Evolutionary conservation across 1,140 invertebrate genomes (phyloP).

Genomic region (Diorhabda sublineata): DNA sequence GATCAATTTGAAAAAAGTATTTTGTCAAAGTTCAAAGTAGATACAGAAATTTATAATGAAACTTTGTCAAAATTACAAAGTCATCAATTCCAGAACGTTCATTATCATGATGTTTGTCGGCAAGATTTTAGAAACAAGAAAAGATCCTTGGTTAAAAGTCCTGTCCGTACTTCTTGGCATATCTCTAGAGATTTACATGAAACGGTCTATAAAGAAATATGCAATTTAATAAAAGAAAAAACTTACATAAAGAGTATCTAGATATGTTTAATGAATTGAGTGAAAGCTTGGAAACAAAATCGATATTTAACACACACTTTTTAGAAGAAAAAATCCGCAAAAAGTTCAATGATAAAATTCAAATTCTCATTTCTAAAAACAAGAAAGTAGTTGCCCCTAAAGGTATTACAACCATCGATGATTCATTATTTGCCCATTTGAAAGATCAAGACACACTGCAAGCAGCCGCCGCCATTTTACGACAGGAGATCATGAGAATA

Average conservation of each 20-base stretch:
- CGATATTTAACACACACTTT: constrained; percentile 21
- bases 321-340: constrained; percentile 27
- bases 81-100: constrained; percentile 1
- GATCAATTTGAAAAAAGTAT: not conserved
- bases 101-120: too few species aligned
- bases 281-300: constrained; percentile 9
- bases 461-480: constrained; percentile 29
- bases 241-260: constrained; percentile 4
- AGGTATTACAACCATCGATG: constrained; percentile 27
- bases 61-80: constrained; percentile 20
- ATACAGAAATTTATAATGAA: constrained; percentile 21
- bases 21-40: constrained; percentile 16
- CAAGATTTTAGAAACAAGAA: constrained; percentile 8
- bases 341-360: constrained; percentile 25
- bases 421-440: constrained; percentile 31
- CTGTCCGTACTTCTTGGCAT: not conserved
- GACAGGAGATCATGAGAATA: constrained; percentile 23
- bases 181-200: too few species aligned
- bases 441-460: constrained; percentile 29
- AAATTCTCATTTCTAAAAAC: constrained; percentile 25
- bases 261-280: constrained; percentile 9
- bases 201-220: too few species aligned
- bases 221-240: not conserved
- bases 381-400: constrained; percentile 27
- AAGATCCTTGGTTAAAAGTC: constrained; percentile 19